Percentiles rank a stretch among this genome's conserved stretches.
phyloP scores from a whole-genome alignment of 1,140 invertebrate species.

The Camponotus floridanus region DNA sequence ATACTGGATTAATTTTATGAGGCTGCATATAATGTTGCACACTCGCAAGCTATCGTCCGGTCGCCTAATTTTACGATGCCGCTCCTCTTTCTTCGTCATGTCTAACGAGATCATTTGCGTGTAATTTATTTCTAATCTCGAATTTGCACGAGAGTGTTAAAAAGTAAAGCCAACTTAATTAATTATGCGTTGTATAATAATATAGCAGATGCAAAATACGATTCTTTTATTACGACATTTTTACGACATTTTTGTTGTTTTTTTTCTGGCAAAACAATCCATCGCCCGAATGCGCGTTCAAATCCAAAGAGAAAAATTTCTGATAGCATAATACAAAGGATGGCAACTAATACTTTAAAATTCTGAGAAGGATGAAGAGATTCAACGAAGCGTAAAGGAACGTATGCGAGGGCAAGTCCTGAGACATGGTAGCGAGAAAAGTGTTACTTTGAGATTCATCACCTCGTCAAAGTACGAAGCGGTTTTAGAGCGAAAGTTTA shows the following conservation, averaged over 20 bases:
- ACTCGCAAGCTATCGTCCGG: constrained; percentile 23
- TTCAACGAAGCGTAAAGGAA: constrained; percentile 40
- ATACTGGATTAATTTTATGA: constrained; percentile 60
- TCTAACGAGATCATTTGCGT: constrained; percentile 44
- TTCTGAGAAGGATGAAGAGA: constrained; percentile 40
- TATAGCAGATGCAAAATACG: not conserved
- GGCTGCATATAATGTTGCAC: constrained; percentile 38
- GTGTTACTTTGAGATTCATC: not conserved
- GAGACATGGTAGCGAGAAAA: constrained; percentile 34
- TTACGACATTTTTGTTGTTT: not conserved
- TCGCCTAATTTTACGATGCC: constrained; percentile 75
- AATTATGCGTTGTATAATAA: not conserved
- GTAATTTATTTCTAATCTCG: constrained; percentile 12
- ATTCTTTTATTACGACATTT: constrained; percentile 10
- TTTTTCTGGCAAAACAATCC: not conserved
- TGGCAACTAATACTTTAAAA: constrained; percentile 44
- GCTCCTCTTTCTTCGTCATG: constrained; percentile 57
- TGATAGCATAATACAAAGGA: constrained; percentile 33
- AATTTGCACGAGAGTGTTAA: not conserved
- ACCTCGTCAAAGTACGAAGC: not conserved
- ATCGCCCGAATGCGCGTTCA: not conserved
- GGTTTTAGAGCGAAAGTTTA: too few species aligned
- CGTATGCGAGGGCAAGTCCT: not conserved
- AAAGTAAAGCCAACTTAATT: constrained; percentile 2
- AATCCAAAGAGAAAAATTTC: constrained; percentile 30